Evolutionary conservation across 2,797 vertebrate species (phyloP), one percentile per base, ranked within the genome.

Genomic region (Danio jaintianensis): DNA sequence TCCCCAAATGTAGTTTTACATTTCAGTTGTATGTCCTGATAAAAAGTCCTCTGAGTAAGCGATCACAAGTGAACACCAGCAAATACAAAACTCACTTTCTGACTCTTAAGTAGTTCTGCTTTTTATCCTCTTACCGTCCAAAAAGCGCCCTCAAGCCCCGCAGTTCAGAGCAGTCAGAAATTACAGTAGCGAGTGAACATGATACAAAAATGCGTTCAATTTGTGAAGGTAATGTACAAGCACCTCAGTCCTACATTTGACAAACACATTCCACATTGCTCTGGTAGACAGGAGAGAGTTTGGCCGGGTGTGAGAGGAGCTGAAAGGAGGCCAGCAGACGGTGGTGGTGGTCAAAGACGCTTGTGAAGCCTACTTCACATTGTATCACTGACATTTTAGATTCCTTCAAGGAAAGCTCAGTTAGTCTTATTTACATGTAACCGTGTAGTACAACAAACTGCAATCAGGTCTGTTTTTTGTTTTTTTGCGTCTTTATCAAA

Each of bases 351-450:
- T 81, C 71, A 82, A 81, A 85, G 83, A 85, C 80, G 80, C 64
- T 61, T 85, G 86, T 88, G 80, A 86, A 88, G 82, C 79, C 66
- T 71, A 84, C 79, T 84, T 87, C 82, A 84, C 86, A 86, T 87
- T 86, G 78, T 80, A 83, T 76, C 81, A 64, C 77, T 75, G 56
- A 84, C 67, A 38, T 64, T 78, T 72, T 82, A 81, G 80, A 80
- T 86, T 85, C 77, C 83, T 87, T 85, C 81, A 72, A 87, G 82
- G 76, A 87, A 87, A 88, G 73, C 67, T 85, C 82, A 76, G 63
- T 82, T 86, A 68, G 74, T 81, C 83, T 82, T 90, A 88, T 89
- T 85, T 89, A 90, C 88, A 90, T 75, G 83, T 85, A 86, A 85
- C 84, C 55, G 82, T 85, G 78, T 84, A 85, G 81, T 72, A 82